Evolutionary conservation across 2,113 vertebrate species (phyloP), one percentile per base, ranked within the genome.

Genomic region (Brachyistius frenatus): DNA sequence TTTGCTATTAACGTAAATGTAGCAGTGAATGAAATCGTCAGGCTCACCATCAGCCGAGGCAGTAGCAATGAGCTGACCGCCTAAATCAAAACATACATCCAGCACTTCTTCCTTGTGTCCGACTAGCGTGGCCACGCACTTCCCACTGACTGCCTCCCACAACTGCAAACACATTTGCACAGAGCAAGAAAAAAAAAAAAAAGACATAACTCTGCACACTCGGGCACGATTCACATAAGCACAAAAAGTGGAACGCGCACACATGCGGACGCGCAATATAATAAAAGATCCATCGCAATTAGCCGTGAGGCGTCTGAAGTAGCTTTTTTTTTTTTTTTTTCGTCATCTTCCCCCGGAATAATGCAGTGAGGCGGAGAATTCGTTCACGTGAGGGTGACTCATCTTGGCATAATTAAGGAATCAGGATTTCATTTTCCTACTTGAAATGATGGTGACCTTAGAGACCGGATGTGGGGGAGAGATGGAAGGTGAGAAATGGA

Each of bases 51-150:
- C 97, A 0, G 96, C 95, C 2, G 96, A 98, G n/a, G 97, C 97
- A 0, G 96, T 95, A 1, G 96, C 98, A 9, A 99, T 90, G 56
- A 96, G 94, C 69, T 97, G 97, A 60, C 98, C 97, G 0, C 95
- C 93, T 57, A 94, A 96, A 92, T 99, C 96, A 84, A 99, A 99
- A 87, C 97, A 97, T 80, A 97, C 96, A 35, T 99, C 97, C 66
- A 99, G 49, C 76, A 99, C 92, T 90, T 98, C 97, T 76, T 96
- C 95, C 66, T 94, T 94, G 53, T 98, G 97, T 62, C 95, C 97
- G 3, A 83, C 92, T 4, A 99, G 88, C 0, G 96, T 97, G 15
- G 95, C 94, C 23, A 96, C 23, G 73, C 94, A 96, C 49, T 93
- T 92, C 41, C 97, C 97, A 75, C 82, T 94, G 60, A 70, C 60